Evolutionary conservation across 2,113 vertebrate genomes (phyloP), one percentile per base, ranked within the genome.

Genomic region (Megaceryle torquata): DNA sequence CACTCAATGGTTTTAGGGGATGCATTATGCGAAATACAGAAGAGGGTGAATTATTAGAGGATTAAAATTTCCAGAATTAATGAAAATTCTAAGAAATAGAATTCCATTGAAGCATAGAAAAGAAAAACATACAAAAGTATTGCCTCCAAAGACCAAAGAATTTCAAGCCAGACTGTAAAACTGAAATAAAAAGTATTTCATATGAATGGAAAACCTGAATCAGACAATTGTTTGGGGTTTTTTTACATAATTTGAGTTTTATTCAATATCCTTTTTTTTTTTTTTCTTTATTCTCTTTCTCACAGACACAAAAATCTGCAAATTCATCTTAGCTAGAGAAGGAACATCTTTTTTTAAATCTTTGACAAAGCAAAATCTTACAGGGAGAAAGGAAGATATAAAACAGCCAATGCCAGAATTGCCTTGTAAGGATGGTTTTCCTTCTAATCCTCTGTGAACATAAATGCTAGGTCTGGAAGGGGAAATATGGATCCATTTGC

Each of bases 61-160:
- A 83, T 70, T 57, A 61, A 57, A 57, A 77, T 88, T 81, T 94
- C 35, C 29, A 83, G 48, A 90, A 86, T 78, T 33, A 90, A 94
- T 54, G 60, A 86, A 92, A 95, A 90, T 83, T 90, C 86, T 41
- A 74, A 86, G 82, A 96, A 94, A 81, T 18, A 90, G 24, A 22
- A 44, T 64, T 88, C 56, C 31, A 13, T 88, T 93, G 86, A 86
- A 93, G 19, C 10, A 93, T 1, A 81, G 48, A 80, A 71, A 88
- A 88, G 61, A 70, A 82, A 95, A 88, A 50, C 31, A 59, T 22
- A 35, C 16, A 77, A 87, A 70, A 46, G 70, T 39, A 69, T 86
- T 91, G 43, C 84, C 56, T 96, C 33, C 56, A 72, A 86, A 77
- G 41, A 75, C 86, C 70, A 85, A 54, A 89, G 51, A 81, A 50